phyloP scores from a whole-genome alignment of 2,797 vertebrate genomes.

The Pitangus sulphuratus region DNA sequence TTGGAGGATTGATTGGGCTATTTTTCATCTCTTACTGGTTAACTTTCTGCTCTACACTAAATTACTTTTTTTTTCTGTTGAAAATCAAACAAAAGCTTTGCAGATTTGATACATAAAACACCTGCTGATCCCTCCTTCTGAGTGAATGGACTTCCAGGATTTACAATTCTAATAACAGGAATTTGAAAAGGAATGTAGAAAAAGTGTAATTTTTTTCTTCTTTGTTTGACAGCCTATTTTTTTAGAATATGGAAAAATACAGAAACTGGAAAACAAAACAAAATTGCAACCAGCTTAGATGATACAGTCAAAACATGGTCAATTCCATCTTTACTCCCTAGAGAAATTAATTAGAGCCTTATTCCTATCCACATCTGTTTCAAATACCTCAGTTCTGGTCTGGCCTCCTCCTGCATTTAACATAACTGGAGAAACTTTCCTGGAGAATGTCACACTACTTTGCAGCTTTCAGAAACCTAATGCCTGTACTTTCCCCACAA shows the following conservation, averaged over 20 bases:
- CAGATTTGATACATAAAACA: not conserved
- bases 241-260: not conserved
- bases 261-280: not conserved
- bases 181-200: not conserved
- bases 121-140: not conserved
- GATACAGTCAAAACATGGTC: not conserved
- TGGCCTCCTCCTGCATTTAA: not conserved
- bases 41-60: not conserved
- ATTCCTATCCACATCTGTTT: not conserved
- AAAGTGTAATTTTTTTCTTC: not conserved
- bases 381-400: fast-evolving
- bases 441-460: not conserved
- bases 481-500: not conserved
- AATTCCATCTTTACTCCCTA: not conserved
- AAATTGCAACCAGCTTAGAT: not conserved
- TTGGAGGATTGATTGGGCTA: not conserved
- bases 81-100: not conserved
- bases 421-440: not conserved
- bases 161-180: slow-evolving; percentile 20
- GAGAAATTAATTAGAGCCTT: not conserved
- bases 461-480: not conserved
- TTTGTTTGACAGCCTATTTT: not conserved
- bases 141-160: not conserved
- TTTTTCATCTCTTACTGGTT: slow-evolving; percentile 16
- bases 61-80: not conserved